A percentile compares a stretch with the other conserved stretches of the same genome.
Evolutionary conservation across 2,113 vertebrate genomes (phyloP).

Genomic region (Ursus arctos): DNA sequence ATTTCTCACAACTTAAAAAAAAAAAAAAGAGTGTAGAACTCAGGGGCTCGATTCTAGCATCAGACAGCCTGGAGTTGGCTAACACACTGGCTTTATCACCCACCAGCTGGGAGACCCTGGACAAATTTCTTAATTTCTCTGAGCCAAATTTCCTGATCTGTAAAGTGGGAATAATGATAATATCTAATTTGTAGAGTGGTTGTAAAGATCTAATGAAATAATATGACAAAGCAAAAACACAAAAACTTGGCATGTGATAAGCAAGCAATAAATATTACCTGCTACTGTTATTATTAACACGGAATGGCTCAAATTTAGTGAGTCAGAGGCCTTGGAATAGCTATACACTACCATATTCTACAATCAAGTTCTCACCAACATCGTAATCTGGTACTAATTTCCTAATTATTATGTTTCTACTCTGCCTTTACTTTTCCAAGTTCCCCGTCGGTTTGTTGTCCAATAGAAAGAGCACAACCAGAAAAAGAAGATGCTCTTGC

Average conservation of each 20-base stretch:
- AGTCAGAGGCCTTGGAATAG: neutral
- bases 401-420: neutral
- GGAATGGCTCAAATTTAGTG: neutral
- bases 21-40: neutral
- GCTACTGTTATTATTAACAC: neutral
- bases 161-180: neutral
- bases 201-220: constrained; percentile 25
- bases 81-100: neutral
- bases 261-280: neutral
- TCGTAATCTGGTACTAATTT: neutral
- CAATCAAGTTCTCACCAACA: neutral
- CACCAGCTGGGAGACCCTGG: neutral
- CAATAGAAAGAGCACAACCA: neutral
- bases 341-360: neutral
- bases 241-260: neutral
- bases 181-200: neutral
- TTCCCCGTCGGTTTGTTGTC: neutral
- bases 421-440: neutral
- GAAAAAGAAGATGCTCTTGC: neutral
- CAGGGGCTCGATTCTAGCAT: neutral
- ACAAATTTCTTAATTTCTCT: constrained; percentile 9
- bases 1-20: constrained; percentile 14
- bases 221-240: neutral
- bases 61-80: neutral
- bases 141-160: neutral